These are phyloP conservation scores for Campoplex capitator DNA, from an alignment of 2,888 invertebrate genomes.

Conservation along the genomic window DNA sequence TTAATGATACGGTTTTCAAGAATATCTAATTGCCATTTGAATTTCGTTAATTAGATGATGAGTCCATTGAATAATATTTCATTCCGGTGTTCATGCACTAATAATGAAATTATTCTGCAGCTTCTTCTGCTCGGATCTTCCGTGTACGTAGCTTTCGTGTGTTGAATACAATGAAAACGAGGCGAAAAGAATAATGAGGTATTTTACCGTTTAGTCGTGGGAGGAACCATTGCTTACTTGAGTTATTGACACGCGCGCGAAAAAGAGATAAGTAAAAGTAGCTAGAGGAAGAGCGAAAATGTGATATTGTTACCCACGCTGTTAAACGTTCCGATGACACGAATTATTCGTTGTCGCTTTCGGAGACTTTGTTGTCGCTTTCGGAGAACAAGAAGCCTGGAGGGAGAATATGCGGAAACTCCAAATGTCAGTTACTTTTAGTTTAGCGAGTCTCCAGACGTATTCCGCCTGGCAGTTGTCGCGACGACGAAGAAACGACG, in stretches of 20 bases:
- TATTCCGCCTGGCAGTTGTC: not conserved
- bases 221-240: not conserved
- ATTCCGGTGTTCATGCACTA: not conserved
- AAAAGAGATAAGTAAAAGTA: not conserved
- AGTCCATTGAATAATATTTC: not conserved
- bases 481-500: not conserved
- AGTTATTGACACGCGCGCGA: not conserved
- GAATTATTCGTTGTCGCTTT: slow-evolving; percentile 9
- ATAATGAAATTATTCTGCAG: not conserved
- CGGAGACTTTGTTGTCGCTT: slow-evolving; percentile 5
- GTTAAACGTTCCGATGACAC: slow-evolving; percentile 4
- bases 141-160: not conserved
- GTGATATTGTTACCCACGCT: not conserved
- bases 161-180: not conserved
- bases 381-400: not conserved
- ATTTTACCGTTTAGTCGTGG: not conserved
- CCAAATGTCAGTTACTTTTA: slow-evolving; percentile 28
- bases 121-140: not conserved
- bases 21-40: not conserved
- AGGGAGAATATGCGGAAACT: slow-evolving; percentile 21
- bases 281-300: not conserved
- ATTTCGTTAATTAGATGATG: not conserved
- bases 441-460: slow-evolving; percentile 14
- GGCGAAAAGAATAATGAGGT: not conserved
- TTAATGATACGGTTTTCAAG: not conserved